Percentiles rank a stretch among this genome's conserved stretches.
Conservation (phyloP, 2,888 invertebrate species). For the Antitype chi region DNA sequence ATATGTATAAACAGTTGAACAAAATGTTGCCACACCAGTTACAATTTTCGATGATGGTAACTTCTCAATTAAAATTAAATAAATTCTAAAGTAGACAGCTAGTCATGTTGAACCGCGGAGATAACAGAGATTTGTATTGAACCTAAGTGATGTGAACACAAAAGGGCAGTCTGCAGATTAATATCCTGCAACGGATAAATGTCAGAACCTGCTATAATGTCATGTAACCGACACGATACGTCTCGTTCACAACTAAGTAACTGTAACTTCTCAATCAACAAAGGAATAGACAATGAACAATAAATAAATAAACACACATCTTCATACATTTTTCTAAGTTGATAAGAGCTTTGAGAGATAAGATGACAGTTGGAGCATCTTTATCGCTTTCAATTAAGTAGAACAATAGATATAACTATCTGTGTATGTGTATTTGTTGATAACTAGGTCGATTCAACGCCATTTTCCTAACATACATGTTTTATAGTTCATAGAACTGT, state of each 20-base stretch:
- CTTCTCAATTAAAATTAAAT: not conserved
- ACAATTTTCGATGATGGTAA: not conserved
- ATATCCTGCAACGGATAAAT: constrained; percentile 68
- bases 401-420: constrained; percentile 43
- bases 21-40: not conserved
- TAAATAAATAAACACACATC: constrained; percentile 32
- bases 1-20: constrained; percentile 12
- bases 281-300: constrained; percentile 47
- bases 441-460: constrained; percentile 42
- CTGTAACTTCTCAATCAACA: constrained; percentile 60
- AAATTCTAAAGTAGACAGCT: constrained; percentile 13
- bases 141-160: constrained; percentile 57
- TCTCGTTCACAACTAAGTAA: constrained; percentile 52
- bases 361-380: constrained; percentile 35
- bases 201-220: constrained; percentile 62
- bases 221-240: constrained; percentile 58
- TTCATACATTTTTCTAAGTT: constrained; percentile 35
- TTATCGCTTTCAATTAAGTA: constrained; percentile 38
- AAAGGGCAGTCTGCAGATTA: constrained; percentile 72
- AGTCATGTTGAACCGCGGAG: constrained; percentile 7
- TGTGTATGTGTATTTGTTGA: constrained; percentile 22
- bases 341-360: constrained; percentile 47
- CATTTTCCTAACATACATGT: constrained; percentile 24
- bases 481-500: constrained; percentile 50
- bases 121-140: constrained; percentile 38